Evolutionary conservation across 2,888 invertebrate species (phyloP).

Genomic region (Nineta flava): DNA sequence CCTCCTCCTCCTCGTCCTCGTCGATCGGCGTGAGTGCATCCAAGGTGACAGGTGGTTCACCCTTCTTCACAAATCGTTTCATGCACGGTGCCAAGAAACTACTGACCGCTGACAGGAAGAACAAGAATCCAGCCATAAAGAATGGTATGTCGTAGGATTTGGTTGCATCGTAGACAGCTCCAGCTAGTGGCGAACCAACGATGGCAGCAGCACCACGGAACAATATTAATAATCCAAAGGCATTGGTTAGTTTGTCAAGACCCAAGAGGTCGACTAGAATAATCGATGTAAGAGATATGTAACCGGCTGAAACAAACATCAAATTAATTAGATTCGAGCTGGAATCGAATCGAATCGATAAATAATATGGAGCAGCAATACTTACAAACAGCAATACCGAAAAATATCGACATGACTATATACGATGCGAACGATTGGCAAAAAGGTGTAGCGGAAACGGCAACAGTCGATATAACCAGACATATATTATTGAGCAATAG

Average conservation of each 20-base stretch:
- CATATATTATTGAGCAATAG: conserved; percentile 86
- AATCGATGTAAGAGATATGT: conserved; percentile 94
- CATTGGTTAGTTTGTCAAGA: conserved; percentile 88
- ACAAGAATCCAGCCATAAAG: conserved; percentile 80
- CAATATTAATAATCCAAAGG: conserved; percentile 88
- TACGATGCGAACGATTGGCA: conserved; percentile 62
- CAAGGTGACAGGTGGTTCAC: conserved; percentile 43
- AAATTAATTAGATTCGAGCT: neutral
- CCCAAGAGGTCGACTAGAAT: conserved; percentile 93
- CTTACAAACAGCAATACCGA: conserved; percentile 85
- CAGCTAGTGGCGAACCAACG: conserved; percentile 68
- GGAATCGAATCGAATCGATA: neutral
- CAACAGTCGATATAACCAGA: conserved; percentile 74
- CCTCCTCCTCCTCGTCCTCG: conserved; percentile 60
- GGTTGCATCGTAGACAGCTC: conserved; percentile 81
- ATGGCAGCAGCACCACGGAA: conserved; percentile 92
- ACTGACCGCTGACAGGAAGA: conserved; percentile 67
- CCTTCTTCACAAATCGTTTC: conserved; percentile 33
- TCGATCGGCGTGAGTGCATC: conserved; percentile 71
- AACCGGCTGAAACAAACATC: conserved; percentile 57
- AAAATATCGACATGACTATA: conserved; percentile 68
- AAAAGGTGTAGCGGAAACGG: conserved; percentile 70
- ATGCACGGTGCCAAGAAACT: conserved; percentile 70
- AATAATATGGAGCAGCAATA: too few relatives aligned
- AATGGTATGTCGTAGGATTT: conserved; percentile 77